Evolutionary conservation across 2,888 invertebrate genomes (phyloP).

Genomic region (Girardia tigrina): DNA sequence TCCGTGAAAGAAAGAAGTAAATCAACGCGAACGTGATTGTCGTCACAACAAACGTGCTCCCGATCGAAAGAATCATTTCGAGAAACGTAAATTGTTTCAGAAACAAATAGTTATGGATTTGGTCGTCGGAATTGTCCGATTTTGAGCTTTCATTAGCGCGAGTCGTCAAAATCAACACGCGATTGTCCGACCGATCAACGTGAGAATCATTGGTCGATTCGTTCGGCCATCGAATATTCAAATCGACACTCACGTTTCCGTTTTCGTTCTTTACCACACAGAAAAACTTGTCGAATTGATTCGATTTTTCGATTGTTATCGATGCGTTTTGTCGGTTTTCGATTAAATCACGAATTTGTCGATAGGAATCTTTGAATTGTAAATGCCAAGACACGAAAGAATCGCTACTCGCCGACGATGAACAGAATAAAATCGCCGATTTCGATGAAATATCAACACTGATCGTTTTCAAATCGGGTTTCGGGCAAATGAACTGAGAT

Average conservation of each 20-base stretch:
- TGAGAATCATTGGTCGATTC: neutral
- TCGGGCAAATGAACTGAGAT: neutral
- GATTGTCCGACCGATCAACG: neutral
- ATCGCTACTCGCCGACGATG: neutral
- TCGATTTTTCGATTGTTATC: neutral
- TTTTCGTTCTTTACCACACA: slow-evolving; percentile 6
- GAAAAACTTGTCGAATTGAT: neutral
- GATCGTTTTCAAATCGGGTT: neutral
- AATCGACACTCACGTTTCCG: neutral
- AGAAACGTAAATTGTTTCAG: slow-evolving; percentile 6
- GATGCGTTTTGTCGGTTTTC: neutral
- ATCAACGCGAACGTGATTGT: neutral
- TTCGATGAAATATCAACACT: neutral
- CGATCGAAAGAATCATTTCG: neutral
- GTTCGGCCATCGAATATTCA: slow-evolving; percentile 2
- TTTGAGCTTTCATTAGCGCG: too few species aligned
- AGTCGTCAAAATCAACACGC: too few species aligned
- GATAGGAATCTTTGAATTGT: neutral
- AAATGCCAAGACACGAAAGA: neutral
- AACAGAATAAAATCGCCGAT: neutral
- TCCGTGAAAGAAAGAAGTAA: neutral
- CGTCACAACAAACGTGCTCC: neutral
- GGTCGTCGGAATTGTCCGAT: neutral
- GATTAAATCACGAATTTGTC: neutral
- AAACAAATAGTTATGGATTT: neutral